Evolutionary conservation across 2,113 vertebrate genomes (phyloP), one percentile per base, ranked within the genome.

Genomic region (Eolophus roseicapilla): DNA sequence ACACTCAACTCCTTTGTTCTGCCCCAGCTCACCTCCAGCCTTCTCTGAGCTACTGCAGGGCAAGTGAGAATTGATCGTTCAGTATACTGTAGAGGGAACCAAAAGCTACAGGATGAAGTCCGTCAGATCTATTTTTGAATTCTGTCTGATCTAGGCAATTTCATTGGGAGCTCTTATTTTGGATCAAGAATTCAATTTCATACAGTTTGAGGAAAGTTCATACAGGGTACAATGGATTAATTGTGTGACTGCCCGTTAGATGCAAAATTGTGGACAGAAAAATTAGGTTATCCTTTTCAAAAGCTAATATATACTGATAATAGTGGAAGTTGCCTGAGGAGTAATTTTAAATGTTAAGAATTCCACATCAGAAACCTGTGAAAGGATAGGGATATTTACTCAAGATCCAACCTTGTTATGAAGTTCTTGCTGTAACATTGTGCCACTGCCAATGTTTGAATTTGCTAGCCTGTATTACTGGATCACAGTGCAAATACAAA

Each of bases 1-100:
- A 9, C 0, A 1, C n/a, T 87, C 27, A 46, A 17, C 41, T 94
- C 31, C 0, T 0, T 84, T 84, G 33, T 69, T 70, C 60, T 71
- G 35, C 21, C 37, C 10, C 8, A 8, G 13, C 14, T 74, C 55
- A 70, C 35, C 33, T 71, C 55, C 41, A 67, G 37, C 17, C n/a
- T 86, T 67, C 33, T 49, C 41, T 27, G 37, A 75, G 55, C 46
- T 60, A 20, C 25, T 27, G 69, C 37, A 81, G 43, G 18, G 24
- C 24, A 82, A 18, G 39, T 87, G 35, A 76, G 35, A 75, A 75
- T 1, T 68, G 50, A 29, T 68, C 59, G 6, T 49, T 52, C 24
- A 1, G 0, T 59, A 68, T 63, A 75, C 50, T 82, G 41, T 10
- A 39, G 50, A 82, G 25, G 23, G 29, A 71, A 43, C 11, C 3